Base-by-base conservation (phyloP, 2,888 invertebrate species). In the Aphidoletes aphidimyza region DNA sequence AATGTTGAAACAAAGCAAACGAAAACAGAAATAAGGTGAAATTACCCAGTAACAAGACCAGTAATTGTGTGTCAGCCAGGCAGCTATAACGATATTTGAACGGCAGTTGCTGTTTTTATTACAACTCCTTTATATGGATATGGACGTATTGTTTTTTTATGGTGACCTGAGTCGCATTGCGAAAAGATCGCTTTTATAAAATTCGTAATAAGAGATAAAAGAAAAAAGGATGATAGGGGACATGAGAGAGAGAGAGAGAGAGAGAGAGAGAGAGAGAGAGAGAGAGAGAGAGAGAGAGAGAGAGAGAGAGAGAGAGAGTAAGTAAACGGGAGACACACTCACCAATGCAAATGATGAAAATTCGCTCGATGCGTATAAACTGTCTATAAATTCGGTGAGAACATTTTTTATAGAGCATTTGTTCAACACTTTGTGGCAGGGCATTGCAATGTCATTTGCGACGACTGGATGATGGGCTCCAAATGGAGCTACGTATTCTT, bases 91-190 rank as follows among this genome's bases (percentile, higher is more conserved):
- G n/a, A n/a, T n/a, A n/a, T n/a, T n/a, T n/a, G 30, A 30, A 69
- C 34, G 34, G 8, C 69, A 30, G 14, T 69, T 30, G 5, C 69
- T 2, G 34, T 14, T 30, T 69, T 30, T 69, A 69, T 69, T 69
- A 69, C 69, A 69, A 69, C 69, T 69, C 69, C 69, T 69, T 69
- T 69, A 69, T 54, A 54, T 54, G 54, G 22, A 54, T 34, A 69
- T n/a, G 69, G 34, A 69, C 69, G 3, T 5, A n/a, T n/a, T n/a
- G n/a, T n/a, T n/a, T n/a, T 69, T 69, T 69, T 69, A 69, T 69
- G n/a, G 34, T 69, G 69, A 69, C 69, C 69, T 69, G 69, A n/a
- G 30, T 69, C 30, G 69, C 14, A 2, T 14, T 30, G 26, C 9
- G 11, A 30, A 69, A 3, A 3, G 30, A 11, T 30, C 69, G 69